Base-by-base conservation (phyloP, 92 coral and sea anemone species). In the Heteractis magnifica region DNA sequence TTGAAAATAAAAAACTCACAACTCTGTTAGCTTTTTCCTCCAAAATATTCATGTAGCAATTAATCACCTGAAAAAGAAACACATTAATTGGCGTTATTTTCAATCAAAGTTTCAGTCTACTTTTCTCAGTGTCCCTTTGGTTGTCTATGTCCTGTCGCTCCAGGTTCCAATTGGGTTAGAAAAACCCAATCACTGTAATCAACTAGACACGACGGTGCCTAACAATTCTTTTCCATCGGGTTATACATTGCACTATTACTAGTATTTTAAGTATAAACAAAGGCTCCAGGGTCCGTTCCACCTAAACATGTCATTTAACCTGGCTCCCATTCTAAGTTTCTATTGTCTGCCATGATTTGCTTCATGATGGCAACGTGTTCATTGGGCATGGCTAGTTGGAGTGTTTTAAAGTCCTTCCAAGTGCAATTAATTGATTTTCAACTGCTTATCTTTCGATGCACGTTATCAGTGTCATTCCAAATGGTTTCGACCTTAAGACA, bases 21-120 rank as follows among this genome's bases (percentile, higher is more conserved):
- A 65, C 21, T 65, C 14, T 65, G 5, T 65, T 65, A 15, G 72
- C 72, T 65, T 65, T 65, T 21, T 18, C 72, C 72, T 65, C 72
- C 34, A 65, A 65, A 16, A 65, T 65, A 5, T 18, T 21, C 19
- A 18, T 65, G 72, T 65, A 18, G 14, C 72, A 7, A 18, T 65
- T 65, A 6, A 65, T 65, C 6, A 65, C 72, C 72, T 65, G 72
- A 65, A 65, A 65, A 21, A 65, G 58, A 53, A n/a, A n/a, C n/a
- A n/a, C n/a, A n/a, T n/a, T n/a, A n/a, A n/a, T n/a, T n/a, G n/a
- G n/a, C n/a, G n/a, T n/a, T 53, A 11, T 53, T 53, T 53, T 53
- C 11, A 53, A 53, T 53, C 58, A 53, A 6, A 6, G 6, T 53
- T 53, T 11, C 58, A 53, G 58, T 6, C 11, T 11, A 53, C 58